Base-by-base conservation (phyloP, 2,113 vertebrate genomes). In the Excalfactoria chinensis region DNA sequence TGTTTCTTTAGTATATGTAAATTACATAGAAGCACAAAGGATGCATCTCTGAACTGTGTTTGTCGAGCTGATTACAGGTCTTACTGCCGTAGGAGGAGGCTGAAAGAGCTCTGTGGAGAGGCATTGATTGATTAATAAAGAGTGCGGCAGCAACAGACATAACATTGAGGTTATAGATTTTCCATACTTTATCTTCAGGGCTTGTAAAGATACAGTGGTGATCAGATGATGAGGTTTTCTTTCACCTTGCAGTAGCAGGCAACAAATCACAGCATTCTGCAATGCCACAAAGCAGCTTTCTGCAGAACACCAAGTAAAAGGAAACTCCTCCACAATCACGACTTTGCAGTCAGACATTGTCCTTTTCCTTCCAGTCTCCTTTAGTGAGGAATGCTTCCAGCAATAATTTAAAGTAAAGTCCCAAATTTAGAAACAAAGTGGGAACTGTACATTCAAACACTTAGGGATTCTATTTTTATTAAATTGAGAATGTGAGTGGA, bases 391-490 rank as follows among this genome's bases (percentile, higher is more conserved):
- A 58, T 87, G 40, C 84, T 92, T 96, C 93, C 93, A 93, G 94
- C 70, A 85, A 81, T 93, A 68, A 95, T 75, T 86, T 90, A 74
- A 93, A 96, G 79, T 66, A 86, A 78, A 79, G 74, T 59, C 83
- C 89, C 86, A 87, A 81, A 95, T 95, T 96, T 97, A 96, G 96
- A 97, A 96, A 60, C 75, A 95, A 84, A 95, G 90, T 96, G 91
- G 94, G 94, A 97, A 96, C 77, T 82, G 86, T 94, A 89, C 82
- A 80, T 95, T 96, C 91, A 94, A 96, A 95, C 84, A 55, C 59
- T 88, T 86, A 88, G 76, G 19, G 48, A 85, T 82, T 95, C 93
- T 97, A 95, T 96, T 96, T 97, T 97, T 96, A 80, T 88, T 74
- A 76, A 89, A 93, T 83, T 74, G 88, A 84, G 95, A 94, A 88